Percentiles rank a stretch among this genome's conserved stretches.
These are phyloP conservation scores for Gobio gobio DNA, from an alignment of 2,113 vertebrate species.

Conservation along the genomic window DNA sequence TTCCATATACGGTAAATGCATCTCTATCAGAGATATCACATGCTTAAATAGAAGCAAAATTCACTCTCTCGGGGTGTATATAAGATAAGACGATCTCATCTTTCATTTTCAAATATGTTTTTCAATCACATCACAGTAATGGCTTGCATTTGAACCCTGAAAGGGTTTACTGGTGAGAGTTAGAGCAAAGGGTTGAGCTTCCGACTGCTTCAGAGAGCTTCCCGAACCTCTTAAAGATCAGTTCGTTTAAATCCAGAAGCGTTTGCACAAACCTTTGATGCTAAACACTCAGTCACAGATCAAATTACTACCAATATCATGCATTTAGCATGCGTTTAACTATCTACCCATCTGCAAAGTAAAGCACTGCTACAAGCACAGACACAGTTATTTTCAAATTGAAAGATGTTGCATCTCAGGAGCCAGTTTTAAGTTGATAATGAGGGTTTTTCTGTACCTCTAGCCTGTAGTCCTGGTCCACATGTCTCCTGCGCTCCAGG, in stretches of 20 bases:
- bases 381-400: background rate
- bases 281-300: conserved; percentile 16
- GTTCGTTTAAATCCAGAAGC: conserved; percentile 13
- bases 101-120: background rate
- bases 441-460: conserved; percentile 77
- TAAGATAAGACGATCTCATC: background rate
- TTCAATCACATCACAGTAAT: background rate
- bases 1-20: background rate
- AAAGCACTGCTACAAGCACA: background rate
- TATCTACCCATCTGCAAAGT: background rate
- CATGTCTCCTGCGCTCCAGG: conserved; percentile 91
- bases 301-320: conserved; percentile 32
- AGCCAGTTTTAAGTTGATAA: background rate
- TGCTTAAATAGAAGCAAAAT: background rate
- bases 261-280: conserved; percentile 46
- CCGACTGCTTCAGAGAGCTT: conserved; percentile 21
- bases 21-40: background rate
- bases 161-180: background rate
- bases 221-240: conserved; percentile 28
- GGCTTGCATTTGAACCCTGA: conserved; percentile 26
- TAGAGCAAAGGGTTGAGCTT: conserved; percentile 16
- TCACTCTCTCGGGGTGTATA: background rate
- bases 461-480: conserved; percentile 90
- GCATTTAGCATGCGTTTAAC: conserved; percentile 3
- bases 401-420: background rate